phyloP scores from a whole-genome alignment of 92 coral and sea anemone genomes.

The Palythoa grandiflora region DNA sequence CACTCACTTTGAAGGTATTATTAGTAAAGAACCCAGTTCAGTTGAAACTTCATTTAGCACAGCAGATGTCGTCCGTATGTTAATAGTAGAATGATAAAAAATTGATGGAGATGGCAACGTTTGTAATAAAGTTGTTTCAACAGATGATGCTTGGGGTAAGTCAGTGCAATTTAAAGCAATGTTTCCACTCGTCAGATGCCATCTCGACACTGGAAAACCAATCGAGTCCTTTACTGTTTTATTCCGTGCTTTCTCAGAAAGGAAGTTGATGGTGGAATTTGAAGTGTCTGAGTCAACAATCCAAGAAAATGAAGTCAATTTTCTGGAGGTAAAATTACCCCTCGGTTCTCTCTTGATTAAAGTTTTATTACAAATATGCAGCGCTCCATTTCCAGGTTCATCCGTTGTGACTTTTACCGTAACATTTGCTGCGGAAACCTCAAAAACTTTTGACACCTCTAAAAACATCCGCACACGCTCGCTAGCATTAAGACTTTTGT shows the following conservation, averaged over 20 bases:
- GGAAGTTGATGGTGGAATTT: neutral
- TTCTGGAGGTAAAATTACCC: neutral
- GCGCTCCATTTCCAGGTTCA: constrained; percentile 8
- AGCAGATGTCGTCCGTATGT: neutral
- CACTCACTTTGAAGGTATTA: constrained; percentile 32
- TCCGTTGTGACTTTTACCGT: neutral
- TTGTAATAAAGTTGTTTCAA: neutral
- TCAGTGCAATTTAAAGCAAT: constrained; percentile 1
- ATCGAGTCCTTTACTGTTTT: neutral
- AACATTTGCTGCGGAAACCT: neutral
- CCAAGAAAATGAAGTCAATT: constrained; percentile 7
- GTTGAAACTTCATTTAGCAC: neutral
- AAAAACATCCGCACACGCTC: constrained; percentile 26
- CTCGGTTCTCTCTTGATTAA: neutral
- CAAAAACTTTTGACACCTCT: neutral
- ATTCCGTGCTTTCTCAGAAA: neutral
- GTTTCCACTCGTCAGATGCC: constrained; percentile 10
- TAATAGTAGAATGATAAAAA: neutral
- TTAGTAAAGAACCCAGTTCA: neutral
- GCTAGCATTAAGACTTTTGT: constrained; percentile 15
- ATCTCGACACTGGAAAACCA: constrained; percentile 1
- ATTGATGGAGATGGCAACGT: neutral
- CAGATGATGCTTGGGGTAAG: neutral
- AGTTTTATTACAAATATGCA: constrained; percentile 16
- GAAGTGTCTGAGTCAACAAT: constrained; percentile 3